Percentiles rank a stretch among this genome's conserved stretches.
Evolutionary conservation across 2,113 vertebrate species (phyloP).

Genomic region (Ramphastos sulfuratus): DNA sequence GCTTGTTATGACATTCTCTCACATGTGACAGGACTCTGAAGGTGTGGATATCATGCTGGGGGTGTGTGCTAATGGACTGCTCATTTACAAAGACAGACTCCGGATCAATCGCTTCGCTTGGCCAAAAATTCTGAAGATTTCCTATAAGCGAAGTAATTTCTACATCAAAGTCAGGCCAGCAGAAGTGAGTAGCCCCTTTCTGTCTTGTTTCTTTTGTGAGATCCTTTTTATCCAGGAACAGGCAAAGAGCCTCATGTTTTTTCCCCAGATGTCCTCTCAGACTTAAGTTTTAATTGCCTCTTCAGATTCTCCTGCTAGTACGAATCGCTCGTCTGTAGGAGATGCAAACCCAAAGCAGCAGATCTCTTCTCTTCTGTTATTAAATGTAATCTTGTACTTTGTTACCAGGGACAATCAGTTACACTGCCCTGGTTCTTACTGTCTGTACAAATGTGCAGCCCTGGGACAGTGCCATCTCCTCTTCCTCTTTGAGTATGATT

Average conservation of each 20-base stretch:
- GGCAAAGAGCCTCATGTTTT: neutral
- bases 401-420: neutral
- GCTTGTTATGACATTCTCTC: neutral
- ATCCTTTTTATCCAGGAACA: neutral
- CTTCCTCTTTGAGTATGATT: neutral
- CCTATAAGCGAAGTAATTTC: conserved; percentile 98
- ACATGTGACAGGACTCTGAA: conserved; percentile 88
- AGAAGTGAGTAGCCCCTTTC: conserved; percentile 80
- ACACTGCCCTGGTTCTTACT: neutral
- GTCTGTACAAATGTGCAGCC: neutral
- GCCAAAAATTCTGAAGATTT: conserved; percentile 99
- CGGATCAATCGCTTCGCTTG: conserved; percentile 98
- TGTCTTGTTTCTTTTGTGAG: neutral
- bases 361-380: neutral
- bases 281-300: neutral
- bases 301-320: neutral
- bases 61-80: conserved; percentile 93
- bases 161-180: conserved; percentile 98
- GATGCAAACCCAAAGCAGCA: neutral
- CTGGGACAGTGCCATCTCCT: neutral
- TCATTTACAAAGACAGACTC: conserved; percentile 97
- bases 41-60: conserved; percentile 98
- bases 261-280: neutral
- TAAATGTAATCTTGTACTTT: neutral
- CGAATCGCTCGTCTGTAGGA: neutral